Evolutionary conservation across 64 coral and sea anemone species (phyloP).

Genomic region (Actinia equina): DNA sequence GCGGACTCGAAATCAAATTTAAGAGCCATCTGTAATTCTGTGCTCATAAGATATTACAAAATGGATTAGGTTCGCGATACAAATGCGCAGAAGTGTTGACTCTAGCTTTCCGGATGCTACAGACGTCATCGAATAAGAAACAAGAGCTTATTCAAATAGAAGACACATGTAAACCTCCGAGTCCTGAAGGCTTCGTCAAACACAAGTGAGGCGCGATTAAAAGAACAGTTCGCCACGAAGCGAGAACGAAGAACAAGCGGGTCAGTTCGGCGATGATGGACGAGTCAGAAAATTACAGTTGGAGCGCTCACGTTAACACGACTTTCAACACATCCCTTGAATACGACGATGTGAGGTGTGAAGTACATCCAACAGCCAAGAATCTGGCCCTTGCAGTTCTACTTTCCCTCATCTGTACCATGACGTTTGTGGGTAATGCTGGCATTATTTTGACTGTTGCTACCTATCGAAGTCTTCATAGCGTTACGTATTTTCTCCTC

Average conservation of each 20-base stretch:
- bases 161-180: neutral
- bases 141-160: neutral
- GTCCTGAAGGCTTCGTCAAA: too few species aligned
- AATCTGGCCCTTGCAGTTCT: slow-evolving; percentile 42
- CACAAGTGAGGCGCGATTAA: too few species aligned
- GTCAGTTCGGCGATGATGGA: neutral
- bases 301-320: neutral
- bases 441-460: slow-evolving; percentile 51
- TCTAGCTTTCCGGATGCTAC: neutral
- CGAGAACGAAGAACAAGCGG: too few species aligned
- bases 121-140: neutral
- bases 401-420: slow-evolving; percentile 44
- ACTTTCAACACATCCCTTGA: neutral
- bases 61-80: neutral
- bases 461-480: slow-evolving; percentile 46
- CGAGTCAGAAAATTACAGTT: neutral
- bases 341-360: slow-evolving; percentile 17
- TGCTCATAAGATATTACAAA: neutral
- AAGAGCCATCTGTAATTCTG: neutral
- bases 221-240: too few species aligned
- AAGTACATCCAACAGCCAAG: slow-evolving; percentile 28
- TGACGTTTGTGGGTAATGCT: slow-evolving; percentile 61
- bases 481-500: slow-evolving; percentile 66
- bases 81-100: neutral
- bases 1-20: neutral